Evolutionary conservation across 2,797 vertebrate species (phyloP).

Genomic region (Trichosurus vulpecula): DNA sequence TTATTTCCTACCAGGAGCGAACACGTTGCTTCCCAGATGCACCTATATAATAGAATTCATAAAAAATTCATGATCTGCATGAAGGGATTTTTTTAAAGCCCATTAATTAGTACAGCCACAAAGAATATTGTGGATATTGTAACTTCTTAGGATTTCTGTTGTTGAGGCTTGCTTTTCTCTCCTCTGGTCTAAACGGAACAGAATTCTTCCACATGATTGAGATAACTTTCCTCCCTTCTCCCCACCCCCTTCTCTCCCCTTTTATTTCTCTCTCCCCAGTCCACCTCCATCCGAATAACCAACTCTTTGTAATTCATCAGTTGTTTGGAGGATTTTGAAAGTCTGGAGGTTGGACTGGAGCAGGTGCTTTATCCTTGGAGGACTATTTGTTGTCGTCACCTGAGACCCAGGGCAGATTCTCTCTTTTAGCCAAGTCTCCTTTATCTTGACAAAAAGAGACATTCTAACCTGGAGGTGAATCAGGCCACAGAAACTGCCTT

Average conservation of each 20-base stretch:
- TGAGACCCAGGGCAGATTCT: not conserved
- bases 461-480: not conserved
- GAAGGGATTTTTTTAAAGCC: not conserved
- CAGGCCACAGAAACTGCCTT: not conserved
- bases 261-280: not conserved
- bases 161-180: not conserved
- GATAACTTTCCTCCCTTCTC: not conserved
- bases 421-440: not conserved
- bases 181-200: not conserved
- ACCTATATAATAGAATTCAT: not conserved
- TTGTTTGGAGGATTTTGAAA: not conserved
- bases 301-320: not conserved
- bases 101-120: conserved; percentile 9
- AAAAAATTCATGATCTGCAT: conserved; percentile 6
- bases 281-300: not conserved
- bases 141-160: not conserved
- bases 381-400: not conserved
- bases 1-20: not conserved
- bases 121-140: not conserved
- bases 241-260: not conserved
- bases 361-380: not conserved
- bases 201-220: not conserved
- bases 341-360: not conserved
- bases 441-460: not conserved
- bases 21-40: not conserved